Base-by-base conservation (phyloP, 2,113 vertebrate genomes). In the Planiliza haematocheilus region DNA sequence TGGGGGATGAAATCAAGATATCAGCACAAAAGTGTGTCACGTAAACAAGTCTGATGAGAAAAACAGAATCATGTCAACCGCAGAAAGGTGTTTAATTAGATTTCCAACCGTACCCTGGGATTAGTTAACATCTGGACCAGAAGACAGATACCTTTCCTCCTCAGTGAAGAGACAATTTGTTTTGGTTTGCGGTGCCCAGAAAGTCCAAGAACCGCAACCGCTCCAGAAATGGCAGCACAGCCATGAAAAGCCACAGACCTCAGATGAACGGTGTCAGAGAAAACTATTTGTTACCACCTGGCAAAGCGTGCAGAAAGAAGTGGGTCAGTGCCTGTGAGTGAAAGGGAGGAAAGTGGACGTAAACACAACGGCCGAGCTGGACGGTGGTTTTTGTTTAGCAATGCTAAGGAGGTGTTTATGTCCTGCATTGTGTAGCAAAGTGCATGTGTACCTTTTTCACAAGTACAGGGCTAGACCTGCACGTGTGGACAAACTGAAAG, bases 91-190 rank as follows among this genome's bases (percentile, higher is more conserved):
- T 10, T 39, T 34, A 18, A 58, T 41, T 17, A 42, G 10, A 61
- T 45, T 42, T 80, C 2, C 36, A 50, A 57, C 62, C 1, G 43
- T 41, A 57, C 7, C 38, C 13, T 14, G 20, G 41, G 42, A 42
- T 64, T 41, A 34, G 60, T 18, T 52, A 74, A 85, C 79, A 74
- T 77, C 72, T 65, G 61, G 69, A 74, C 72, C 9, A 65, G 9
- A 63, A 61, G 52, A 39, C 24, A 56, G 42, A 63, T 51, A 48
- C 20, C 49, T 71, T 68, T 41, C 36, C 30, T 70, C 39, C 14
- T 51, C 9, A 5, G 1, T 9, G 14, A 34, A 61, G 34, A 2
- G n/a, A 4, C 41, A 5, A 52, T 52, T 17, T 45, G 30, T 75
- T 81, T 77, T 77, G 58, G 50, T 52, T 72, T 76, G 58, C 21